Conservation (phyloP, 2,113 vertebrate species). For the Loxodonta africana region DNA sequence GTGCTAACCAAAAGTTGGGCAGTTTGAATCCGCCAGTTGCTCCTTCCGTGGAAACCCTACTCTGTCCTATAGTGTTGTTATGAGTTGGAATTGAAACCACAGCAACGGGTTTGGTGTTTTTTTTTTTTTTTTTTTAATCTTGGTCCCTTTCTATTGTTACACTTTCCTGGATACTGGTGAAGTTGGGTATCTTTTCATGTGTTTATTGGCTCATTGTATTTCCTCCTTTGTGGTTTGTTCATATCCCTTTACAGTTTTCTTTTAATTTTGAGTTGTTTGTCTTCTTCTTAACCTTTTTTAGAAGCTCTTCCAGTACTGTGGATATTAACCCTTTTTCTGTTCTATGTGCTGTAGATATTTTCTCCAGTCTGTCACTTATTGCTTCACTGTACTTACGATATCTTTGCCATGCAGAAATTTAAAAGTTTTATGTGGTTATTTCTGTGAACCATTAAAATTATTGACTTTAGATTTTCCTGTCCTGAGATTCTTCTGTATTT, state of each 20-base stretch:
- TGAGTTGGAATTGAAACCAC: too few species aligned
- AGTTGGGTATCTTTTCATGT: background rate
- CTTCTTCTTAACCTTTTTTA: slow-evolving; percentile 1
- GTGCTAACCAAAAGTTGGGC: too few species aligned
- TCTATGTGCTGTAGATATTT: background rate
- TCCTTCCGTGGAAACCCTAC: too few species aligned
- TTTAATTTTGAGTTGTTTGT: background rate
- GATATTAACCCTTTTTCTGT: background rate
- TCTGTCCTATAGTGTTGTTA: too few species aligned
- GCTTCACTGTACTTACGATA: background rate
- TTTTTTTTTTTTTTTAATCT: background rate
- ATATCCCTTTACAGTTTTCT: background rate
- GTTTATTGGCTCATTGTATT: background rate
- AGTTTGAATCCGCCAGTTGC: too few species aligned
- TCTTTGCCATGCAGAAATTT: background rate
- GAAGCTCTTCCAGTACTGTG: background rate
- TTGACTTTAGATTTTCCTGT: background rate
- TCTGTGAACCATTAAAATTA: background rate
- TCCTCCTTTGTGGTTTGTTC: background rate
- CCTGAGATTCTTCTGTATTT: background rate
- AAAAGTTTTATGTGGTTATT: background rate
- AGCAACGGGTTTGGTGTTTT: too few species aligned
- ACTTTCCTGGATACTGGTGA: background rate
- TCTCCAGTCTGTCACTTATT: background rate
- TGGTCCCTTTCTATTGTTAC: background rate